A percentile compares a stretch with the other conserved stretches of the same genome.
Conservation (phyloP, 2,797 vertebrate species). For the Tenualosa thibaudeaui region DNA sequence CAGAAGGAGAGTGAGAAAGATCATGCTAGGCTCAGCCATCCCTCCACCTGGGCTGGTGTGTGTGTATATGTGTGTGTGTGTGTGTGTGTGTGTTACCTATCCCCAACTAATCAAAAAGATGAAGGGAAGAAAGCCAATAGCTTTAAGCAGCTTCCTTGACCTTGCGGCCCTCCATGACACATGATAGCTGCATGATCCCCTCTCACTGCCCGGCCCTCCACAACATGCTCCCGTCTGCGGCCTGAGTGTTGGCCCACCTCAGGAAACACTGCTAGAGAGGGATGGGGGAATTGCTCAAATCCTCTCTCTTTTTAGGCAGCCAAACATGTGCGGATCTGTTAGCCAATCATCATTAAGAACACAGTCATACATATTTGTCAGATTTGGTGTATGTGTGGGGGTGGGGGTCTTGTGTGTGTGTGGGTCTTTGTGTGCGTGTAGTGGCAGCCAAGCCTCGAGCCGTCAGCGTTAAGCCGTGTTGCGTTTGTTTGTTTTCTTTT, state of each 20-base stretch:
- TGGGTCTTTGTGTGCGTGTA: too few species aligned
- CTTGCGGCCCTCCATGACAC: neutral
- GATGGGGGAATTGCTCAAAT: too few species aligned
- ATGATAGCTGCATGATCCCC: neutral
- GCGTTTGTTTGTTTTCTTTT: conserved; percentile 41
- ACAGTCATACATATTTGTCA: too few species aligned
- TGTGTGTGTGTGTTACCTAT: neutral
- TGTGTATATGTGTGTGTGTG: neutral
- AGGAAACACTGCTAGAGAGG: too few species aligned
- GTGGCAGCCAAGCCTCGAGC: neutral
- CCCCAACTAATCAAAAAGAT: neutral
- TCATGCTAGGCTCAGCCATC: neutral
- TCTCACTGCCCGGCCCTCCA: neutral
- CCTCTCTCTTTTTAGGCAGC: too few species aligned
- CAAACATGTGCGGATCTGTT: too few species aligned
- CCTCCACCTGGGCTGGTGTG: neutral
- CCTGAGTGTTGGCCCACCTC: too few species aligned
- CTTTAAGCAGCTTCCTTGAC: neutral
- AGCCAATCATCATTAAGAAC: too few species aligned
- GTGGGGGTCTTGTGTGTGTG: too few species aligned
- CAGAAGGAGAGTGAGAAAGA: neutral
- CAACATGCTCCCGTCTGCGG: neutral
- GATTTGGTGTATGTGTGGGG: too few species aligned
- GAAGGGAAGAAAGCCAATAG: neutral
- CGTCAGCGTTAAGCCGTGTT: conserved; percentile 13